phyloP scores from a whole-genome alignment of 2,888 invertebrate genomes.

The Nomada goodeniana region DNA sequence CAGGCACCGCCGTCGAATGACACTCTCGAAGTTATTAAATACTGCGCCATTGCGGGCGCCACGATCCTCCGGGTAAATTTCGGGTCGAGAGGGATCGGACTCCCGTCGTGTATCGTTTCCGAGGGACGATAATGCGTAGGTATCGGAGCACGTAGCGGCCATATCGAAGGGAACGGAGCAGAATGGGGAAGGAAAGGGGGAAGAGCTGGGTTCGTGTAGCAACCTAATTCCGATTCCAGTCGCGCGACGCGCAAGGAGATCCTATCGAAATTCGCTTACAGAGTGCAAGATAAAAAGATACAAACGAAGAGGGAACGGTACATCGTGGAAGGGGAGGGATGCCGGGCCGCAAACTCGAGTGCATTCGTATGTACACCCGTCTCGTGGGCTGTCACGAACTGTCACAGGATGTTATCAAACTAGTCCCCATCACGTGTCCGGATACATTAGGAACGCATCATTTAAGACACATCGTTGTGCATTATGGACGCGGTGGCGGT shows the following conservation, averaged over 20 bases:
- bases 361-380: conserved; percentile 24
- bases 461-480: neutral
- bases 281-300: conserved; percentile 6
- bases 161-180: conserved; percentile 2
- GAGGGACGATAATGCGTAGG: conserved; percentile 14
- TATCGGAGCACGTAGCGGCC: conserved; percentile 24
- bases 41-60: too few species aligned
- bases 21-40: too few species aligned
- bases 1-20: too few species aligned
- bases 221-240: conserved; percentile 46
- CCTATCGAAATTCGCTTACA: conserved; percentile 24
- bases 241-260: conserved; percentile 23
- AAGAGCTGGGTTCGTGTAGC: neutral
- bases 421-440: too few species aligned
- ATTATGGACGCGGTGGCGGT: too few species aligned
- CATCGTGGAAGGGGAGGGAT: neutral
- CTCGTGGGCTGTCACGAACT: neutral
- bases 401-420: neutral
- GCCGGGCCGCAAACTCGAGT: conserved; percentile 4
- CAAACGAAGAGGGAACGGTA: neutral
- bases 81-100: neutral
- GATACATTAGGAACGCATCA: conserved; percentile 9
- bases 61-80: neutral
- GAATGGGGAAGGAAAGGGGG: neutral
- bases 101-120: conserved; percentile 8